These are phyloP conservation scores for Macrosiphum euphorbiae DNA, from an alignment of 2,888 invertebrate species.

Conservation along the genomic window DNA sequence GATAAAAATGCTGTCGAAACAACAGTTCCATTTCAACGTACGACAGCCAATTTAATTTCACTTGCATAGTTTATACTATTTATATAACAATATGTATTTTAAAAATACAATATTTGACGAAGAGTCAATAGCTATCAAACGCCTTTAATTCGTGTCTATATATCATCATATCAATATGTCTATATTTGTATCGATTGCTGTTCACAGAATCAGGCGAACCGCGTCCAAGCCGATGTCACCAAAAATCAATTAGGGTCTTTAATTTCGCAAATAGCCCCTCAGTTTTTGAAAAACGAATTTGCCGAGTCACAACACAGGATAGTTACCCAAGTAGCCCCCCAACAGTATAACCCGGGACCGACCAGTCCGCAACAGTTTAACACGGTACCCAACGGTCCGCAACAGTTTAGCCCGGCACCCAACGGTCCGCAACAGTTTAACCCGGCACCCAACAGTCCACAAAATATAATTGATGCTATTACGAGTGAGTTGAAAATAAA, in stretches of 20 bases:
- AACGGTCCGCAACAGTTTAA: background rate
- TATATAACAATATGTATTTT: background rate
- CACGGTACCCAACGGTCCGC: background rate
- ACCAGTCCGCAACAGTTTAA: background rate
- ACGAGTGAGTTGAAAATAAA: conserved; percentile 14
- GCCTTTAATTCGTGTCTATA: background rate
- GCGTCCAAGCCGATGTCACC: background rate
- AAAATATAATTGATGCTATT: conserved; percentile 4
- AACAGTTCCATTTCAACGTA: conserved; percentile 26
- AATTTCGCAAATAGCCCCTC: background rate
- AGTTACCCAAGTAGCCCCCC: background rate
- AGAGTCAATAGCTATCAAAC: background rate
- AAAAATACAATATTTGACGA: background rate
- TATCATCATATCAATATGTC: background rate
- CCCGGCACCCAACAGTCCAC: background rate
- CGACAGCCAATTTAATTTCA: background rate
- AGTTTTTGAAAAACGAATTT: conserved; percentile 1
- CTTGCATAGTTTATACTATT: background rate
- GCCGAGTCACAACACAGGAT: conserved; percentile 20
- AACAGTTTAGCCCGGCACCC: background rate
- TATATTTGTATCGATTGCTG: background rate
- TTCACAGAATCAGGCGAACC: conserved; percentile 7
- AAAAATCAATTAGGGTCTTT: background rate
- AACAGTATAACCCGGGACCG: background rate
- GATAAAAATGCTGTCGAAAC: conserved; percentile 34